Evolutionary conservation across 1,140 invertebrate species (phyloP), one percentile per base, ranked within the genome.

Genomic region (Bradysia coprophila): DNA sequence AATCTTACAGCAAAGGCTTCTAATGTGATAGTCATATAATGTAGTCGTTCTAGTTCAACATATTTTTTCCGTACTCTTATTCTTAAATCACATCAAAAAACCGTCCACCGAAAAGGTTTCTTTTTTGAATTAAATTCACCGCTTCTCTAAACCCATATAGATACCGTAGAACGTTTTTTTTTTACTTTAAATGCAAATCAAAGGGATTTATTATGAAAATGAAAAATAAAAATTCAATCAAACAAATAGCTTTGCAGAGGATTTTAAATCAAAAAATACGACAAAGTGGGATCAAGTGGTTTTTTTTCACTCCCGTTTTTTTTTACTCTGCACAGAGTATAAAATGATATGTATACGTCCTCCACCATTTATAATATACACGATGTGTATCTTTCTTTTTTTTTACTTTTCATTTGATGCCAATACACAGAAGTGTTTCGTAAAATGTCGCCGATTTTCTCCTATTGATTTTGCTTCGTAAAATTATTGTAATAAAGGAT

Each of bases 181-280:
- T 38, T 18, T 18, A 18, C 18, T 18, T 4, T 38, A 18, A 4
- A 18, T 36, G 33, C 38, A 22, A 22, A 39, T 22, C 21, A 21
- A 20, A 38, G 16, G 38, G 8, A 39, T 10, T 21, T 21, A 39
- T 21, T 21, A 22, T 22, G 23, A 37, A 43, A 43, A 36, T 36
- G 19, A 43, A 22, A 43, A 43, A 43, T 36, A 34, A 43, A 43
- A 43, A 43, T 43, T 22, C 41, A 43, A 43, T 43, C 41, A 43
- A 39, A 37, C 31, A 32, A 43, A 43, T 23, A 43, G 41, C 41
- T 36, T 43, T 43, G n/a, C 31, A 10, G 13, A n/a, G 33, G 41
- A 21, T 36, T 36, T 43, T 34, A 24, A 42, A 33, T 32, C 28
- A 31, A 34, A 42, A 18, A 40, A 40, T 40, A 40, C 19, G 38